Evolutionary conservation across 1,140 invertebrate genomes (phyloP).

Genomic region (Zophobas atratus): DNA sequence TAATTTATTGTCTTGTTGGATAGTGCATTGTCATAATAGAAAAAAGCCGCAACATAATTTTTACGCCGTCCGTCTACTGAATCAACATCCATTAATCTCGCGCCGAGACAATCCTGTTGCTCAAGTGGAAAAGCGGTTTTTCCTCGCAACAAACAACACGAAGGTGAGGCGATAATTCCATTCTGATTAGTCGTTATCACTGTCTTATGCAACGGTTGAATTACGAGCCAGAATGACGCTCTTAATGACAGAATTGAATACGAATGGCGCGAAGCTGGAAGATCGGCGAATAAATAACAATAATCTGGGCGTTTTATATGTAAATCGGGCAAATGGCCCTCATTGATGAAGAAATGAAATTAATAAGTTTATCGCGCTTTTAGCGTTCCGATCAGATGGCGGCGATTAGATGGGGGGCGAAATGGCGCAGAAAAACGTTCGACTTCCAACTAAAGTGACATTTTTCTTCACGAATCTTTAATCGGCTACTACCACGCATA

Average conservation of each 20-base stretch:
- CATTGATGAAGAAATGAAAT: constrained; percentile 34
- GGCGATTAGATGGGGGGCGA: constrained; percentile 1
- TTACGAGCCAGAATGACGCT: constrained; percentile 14
- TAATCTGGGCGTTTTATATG: constrained; percentile 10
- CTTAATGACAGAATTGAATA: constrained; percentile 23
- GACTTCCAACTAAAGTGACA: neutral
- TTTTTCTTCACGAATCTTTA: constrained; percentile 17
- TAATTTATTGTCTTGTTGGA: constrained; percentile 47
- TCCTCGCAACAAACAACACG: neutral
- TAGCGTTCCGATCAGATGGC: constrained; percentile 9
- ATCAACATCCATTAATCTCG: constrained; percentile 19
- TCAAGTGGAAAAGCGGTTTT: constrained; percentile 10
- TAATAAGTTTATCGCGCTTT: constrained; percentile 27
- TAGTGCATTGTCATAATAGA: constrained; percentile 10
- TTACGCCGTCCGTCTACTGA: neutral
- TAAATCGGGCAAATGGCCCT: constrained; percentile 9
- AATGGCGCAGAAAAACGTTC: neutral
- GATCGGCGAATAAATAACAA: constrained; percentile 19
- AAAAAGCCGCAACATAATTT: constrained; percentile 9
- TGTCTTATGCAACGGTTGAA: constrained; percentile 23
- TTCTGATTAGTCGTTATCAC: constrained; percentile 27
- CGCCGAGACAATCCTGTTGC: neutral
- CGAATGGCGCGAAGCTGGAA: constrained; percentile 5
- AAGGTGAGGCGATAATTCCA: constrained; percentile 4
- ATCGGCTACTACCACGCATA: constrained; percentile 20